These are phyloP conservation scores for Pterophyllum scalare DNA, from an alignment of 2,113 vertebrate species.

Conservation along the genomic window DNA sequence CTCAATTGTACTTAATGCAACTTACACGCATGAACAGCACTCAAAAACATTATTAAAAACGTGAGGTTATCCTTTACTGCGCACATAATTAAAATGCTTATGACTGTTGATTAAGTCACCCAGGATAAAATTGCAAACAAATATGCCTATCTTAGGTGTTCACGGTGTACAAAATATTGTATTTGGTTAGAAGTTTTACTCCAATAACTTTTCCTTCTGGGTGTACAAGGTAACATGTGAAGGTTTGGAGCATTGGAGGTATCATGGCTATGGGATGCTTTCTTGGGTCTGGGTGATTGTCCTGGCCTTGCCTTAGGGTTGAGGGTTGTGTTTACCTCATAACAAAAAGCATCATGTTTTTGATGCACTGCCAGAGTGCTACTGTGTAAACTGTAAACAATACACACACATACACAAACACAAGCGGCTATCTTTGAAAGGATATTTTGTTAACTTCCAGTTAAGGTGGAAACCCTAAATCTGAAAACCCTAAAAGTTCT, in stretches of 20 bases:
- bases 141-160: background rate
- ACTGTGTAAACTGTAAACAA: slow-evolving; percentile 69
- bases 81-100: background rate
- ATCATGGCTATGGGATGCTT: slow-evolving; percentile 39
- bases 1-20: background rate
- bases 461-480: background rate
- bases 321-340: slow-evolving; percentile 68
- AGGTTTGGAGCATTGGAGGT: slow-evolving; percentile 10
- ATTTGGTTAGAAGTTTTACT: background rate
- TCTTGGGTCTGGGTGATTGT: slow-evolving; percentile 48
- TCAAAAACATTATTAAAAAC: background rate
- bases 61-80: background rate
- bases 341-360: slow-evolving; percentile 65
- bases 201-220: background rate
- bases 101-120: background rate
- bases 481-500: background rate
- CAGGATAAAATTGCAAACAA: background rate
- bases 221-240: background rate
- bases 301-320: slow-evolving; percentile 47
- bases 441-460: background rate
- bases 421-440: background rate
- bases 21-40: accelerated
- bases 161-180: background rate
- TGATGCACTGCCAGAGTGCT: slow-evolving; percentile 57
- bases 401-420: slow-evolving; percentile 1